Evolutionary conservation across 1,140 invertebrate species (phyloP).

Genomic region (Drosophila pectinifera): DNA sequence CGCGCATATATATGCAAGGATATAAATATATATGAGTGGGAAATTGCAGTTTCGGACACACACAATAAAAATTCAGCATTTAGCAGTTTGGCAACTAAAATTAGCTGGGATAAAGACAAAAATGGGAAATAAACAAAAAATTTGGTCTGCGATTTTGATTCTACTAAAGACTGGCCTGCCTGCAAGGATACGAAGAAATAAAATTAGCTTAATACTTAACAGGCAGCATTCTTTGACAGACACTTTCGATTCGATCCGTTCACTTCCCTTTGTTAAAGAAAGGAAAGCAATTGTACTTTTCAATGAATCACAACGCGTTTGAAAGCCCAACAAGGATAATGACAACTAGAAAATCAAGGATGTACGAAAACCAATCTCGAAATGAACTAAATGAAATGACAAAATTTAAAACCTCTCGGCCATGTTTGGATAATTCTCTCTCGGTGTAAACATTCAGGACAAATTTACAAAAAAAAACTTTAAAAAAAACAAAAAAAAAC

Average conservation of each 20-base stretch:
- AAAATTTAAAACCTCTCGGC: conserved; percentile 83
- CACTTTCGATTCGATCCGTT: conserved; percentile 35
- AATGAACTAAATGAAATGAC: conserved; percentile 62
- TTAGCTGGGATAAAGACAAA: conserved; percentile 20
- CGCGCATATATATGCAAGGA: conserved; percentile 39
- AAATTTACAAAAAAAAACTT: conserved; percentile 67
- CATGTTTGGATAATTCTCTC: conserved; percentile 85
- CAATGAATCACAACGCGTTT: conserved; percentile 62
- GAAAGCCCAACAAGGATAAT: conserved; percentile 60
- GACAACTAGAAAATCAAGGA: conserved; percentile 56
- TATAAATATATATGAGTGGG: conserved; percentile 46
- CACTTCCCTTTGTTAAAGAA: conserved; percentile 37
- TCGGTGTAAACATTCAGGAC: conserved; percentile 85
- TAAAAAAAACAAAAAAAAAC: conserved; percentile 57
- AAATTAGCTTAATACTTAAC: conserved; percentile 73
- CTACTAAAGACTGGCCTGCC: conserved; percentile 26
- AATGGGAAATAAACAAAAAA: conserved; percentile 36
- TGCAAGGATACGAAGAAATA: conserved; percentile 32
- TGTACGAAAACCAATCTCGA: conserved; percentile 55
- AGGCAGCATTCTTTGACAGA: conserved; percentile 78
- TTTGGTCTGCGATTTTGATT: conserved; percentile 29
- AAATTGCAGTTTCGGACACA: conserved; percentile 67
- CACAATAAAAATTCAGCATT: conserved; percentile 67
- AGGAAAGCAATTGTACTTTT: conserved; percentile 74
- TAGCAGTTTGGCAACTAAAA: conserved; percentile 61